Base-by-base conservation (phyloP, 2,888 invertebrate genomes). In the Sthenelais limicola region DNA sequence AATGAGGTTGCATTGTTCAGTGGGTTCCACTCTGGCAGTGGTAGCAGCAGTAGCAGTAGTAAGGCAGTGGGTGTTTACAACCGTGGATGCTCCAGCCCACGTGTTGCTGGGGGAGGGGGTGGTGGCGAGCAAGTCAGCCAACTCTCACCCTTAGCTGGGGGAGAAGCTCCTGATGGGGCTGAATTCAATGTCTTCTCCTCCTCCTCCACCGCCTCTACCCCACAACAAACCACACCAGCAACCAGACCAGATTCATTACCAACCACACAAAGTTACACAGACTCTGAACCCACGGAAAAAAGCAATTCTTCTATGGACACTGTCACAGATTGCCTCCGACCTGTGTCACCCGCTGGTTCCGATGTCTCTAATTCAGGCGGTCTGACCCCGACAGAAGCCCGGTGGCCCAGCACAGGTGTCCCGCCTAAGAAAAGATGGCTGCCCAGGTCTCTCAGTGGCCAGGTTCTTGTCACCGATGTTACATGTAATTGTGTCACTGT, bases 381-480 rank as follows among this genome's bases (percentile, higher is more conserved):
- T 1, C 47, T 48, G 3, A 67, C 67, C 5, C 67, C 67, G 30
- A 67, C 67, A 18, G 67, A 67, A 24, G 67, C 47, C 48, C 47
- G 67, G 48, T 43, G 70, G 70, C 21, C 43, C 18, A 7, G 26
- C 7, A 43, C 35, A 3, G 38, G 62, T 1, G 70, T 70, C 24
- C 70, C 70, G 3, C 70, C 70, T 18, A 70, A 70, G 54, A 70
- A 70, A 30, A 28, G 70, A 12, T 70, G 70, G 70, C 32, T 70
- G 43, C 70, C 70, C n/a, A 33, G 70, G 21, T 58, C 71, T 15
- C 32, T 58, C 9, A 52, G 52, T n/a, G n/a, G 28, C 56, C 72
- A 79, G 30, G 78, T 84, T 38, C 76, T 77, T 26, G 82, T 83
- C 54, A 83, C 83, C 0, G 83, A 83, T 62, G 83, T 84, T 47